A percentile compares a stretch with the other conserved stretches of the same genome.
Conservation (phyloP, 1,140 invertebrate species). For the Trichonephila clavipes region DNA sequence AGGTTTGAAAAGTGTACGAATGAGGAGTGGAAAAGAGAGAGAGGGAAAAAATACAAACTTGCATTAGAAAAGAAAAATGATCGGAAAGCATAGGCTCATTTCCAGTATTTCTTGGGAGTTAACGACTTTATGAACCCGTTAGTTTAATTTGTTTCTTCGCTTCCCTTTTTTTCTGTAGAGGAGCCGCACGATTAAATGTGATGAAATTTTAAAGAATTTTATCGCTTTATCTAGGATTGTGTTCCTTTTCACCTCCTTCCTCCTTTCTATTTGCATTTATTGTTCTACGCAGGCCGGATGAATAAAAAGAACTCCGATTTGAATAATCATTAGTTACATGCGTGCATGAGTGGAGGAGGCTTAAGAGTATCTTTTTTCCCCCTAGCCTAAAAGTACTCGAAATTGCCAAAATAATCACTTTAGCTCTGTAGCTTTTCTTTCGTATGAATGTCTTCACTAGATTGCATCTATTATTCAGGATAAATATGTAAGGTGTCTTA, state of each 20-base stretch:
- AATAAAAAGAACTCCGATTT: background rate
- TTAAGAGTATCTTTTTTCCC: background rate
- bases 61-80: conserved; percentile 68
- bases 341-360: background rate
- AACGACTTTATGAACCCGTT: conserved; percentile 72
- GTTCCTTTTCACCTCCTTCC: background rate
- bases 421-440: too few relatives aligned
- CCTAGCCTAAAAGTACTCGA: too few relatives aligned
- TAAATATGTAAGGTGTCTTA: too few relatives aligned
- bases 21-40: background rate
- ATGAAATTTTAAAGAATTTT: conserved; percentile 52
- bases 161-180: background rate
- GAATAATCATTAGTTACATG: conserved; percentile 1
- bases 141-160: conserved; percentile 48
- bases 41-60: conserved; percentile 39
- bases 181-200: conserved; percentile 1
- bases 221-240: background rate
- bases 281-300: background rate
- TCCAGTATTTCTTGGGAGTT: conserved; percentile 39
- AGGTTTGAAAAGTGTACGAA: conserved; percentile 41
- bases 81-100: background rate
- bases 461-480: too few relatives aligned
- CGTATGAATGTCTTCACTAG: too few relatives aligned
- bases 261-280: background rate
- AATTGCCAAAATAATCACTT: too few relatives aligned